phyloP scores from a whole-genome alignment of 2,113 vertebrate species.

The Xiphophorus couchianus region DNA sequence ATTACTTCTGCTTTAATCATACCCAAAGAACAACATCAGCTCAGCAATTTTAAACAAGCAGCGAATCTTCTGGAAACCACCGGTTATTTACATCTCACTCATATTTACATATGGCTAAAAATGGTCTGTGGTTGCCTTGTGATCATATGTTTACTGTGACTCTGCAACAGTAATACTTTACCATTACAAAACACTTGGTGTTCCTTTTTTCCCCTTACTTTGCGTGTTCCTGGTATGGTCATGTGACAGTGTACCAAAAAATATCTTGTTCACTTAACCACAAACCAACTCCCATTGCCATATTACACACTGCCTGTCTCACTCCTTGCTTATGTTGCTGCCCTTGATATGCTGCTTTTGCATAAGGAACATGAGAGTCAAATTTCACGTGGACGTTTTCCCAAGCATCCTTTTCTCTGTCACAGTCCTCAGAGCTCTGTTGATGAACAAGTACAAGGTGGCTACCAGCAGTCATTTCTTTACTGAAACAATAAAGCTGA shows the following conservation, averaged over 20 bases:
- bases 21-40: conserved; percentile 14
- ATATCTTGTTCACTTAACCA: conserved; percentile 36
- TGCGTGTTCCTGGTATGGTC: conserved; percentile 52
- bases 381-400: conserved; percentile 71
- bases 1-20: conserved; percentile 4
- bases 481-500: conserved; percentile 79
- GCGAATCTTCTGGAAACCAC: conserved; percentile 31
- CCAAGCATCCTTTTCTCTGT: conserved; percentile 66
- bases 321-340: conserved; percentile 9
- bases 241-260: conserved; percentile 49
- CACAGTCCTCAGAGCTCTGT: conserved; percentile 76
- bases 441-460: conserved; percentile 83
- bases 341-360: conserved; percentile 9
- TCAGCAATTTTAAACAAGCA: conserved; percentile 29
- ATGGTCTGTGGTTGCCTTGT: conserved; percentile 28
- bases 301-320: conserved; percentile 9
- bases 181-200: conserved; percentile 39
- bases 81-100: conserved; percentile 27
- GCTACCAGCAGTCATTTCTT: conserved; percentile 67
- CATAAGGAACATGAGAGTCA: conserved; percentile 21
- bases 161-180: conserved; percentile 39
- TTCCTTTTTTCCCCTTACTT: conserved; percentile 14
- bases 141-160: conserved; percentile 57
- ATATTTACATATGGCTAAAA: conserved; percentile 32
- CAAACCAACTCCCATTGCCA: conserved; percentile 24